Conservation (phyloP, 2,888 invertebrate genomes). For the Dynastes grantii region DNA sequence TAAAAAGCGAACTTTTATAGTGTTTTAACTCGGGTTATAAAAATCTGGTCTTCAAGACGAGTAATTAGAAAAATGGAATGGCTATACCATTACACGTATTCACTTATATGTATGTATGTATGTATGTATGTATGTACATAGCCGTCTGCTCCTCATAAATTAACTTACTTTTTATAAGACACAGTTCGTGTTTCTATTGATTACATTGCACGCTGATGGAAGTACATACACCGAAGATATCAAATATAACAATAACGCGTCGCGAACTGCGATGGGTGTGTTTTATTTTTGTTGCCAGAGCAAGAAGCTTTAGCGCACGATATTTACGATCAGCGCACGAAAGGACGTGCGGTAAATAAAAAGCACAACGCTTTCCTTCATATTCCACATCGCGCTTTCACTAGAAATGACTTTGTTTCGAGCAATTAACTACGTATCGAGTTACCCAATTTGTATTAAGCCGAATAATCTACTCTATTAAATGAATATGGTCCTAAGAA, state of each 20-base stretch:
- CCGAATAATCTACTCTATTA: neutral
- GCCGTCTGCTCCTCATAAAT: neutral
- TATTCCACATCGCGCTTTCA: neutral
- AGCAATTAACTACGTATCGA: conserved; percentile 1
- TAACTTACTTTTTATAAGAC: neutral
- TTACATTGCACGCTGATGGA: conserved; percentile 1
- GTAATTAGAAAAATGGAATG: too few relatives aligned
- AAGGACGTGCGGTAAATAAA: neutral
- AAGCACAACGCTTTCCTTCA: neutral
- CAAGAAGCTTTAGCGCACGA: neutral
- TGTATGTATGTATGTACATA: too few relatives aligned
- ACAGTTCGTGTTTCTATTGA: conserved; percentile 17
- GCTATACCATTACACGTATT: too few relatives aligned
- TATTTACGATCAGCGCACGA: neutral
- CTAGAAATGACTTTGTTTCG: neutral
- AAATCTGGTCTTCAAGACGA: too few relatives aligned
- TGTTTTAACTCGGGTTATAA: too few relatives aligned
- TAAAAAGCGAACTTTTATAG: too few relatives aligned
- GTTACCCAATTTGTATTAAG: neutral
- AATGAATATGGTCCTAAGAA: too few relatives aligned
- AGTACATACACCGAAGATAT: neutral
- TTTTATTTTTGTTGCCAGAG: conserved; percentile 26
- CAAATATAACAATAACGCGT: conserved; percentile 19
- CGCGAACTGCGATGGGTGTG: conserved; percentile 6
- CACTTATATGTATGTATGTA: too few relatives aligned